Conservation (phyloP, 2,888 invertebrate genomes). For the Coenonympha arcania region DNA sequence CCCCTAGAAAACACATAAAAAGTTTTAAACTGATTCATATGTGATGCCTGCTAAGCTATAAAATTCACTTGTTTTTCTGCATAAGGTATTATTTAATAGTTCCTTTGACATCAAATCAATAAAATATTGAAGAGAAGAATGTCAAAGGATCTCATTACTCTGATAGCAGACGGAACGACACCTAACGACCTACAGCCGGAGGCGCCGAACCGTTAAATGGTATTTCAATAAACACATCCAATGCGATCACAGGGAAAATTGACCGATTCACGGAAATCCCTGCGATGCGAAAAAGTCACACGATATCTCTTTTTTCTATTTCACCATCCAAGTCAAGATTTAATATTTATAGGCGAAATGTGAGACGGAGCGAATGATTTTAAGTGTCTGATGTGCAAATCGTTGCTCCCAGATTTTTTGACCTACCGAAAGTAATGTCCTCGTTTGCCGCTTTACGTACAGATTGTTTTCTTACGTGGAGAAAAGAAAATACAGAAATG, state of each 20-base stretch:
- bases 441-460: conserved; percentile 68
- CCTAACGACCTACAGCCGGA: conserved; percentile 28
- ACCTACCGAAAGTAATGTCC: conserved; percentile 70
- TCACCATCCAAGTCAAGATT: conserved; percentile 63
- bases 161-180: neutral
- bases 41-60: too few species aligned
- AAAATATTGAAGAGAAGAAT: neutral
- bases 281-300: conserved; percentile 63
- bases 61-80: too few species aligned
- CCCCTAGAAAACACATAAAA: too few species aligned
- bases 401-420: conserved; percentile 70
- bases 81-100: too few species aligned
- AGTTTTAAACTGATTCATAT: too few species aligned
- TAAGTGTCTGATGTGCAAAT: conserved; percentile 72
- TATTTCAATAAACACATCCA: conserved; percentile 69
- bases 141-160: neutral
- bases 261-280: conserved; percentile 69
- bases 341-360: conserved; percentile 74
- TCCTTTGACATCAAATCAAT: too few species aligned
- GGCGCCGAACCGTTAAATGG: conserved; percentile 64
- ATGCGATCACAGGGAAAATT: conserved; percentile 69
- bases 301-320: conserved; percentile 65
- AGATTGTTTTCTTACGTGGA: conserved; percentile 66
- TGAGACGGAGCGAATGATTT: conserved; percentile 72
- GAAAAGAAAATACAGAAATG: conserved; percentile 56